A percentile compares a stretch with the other conserved stretches of the same genome.
Evolutionary conservation across 2,888 invertebrate species (phyloP).

Genomic region (Aleiodes leptofemur): DNA sequence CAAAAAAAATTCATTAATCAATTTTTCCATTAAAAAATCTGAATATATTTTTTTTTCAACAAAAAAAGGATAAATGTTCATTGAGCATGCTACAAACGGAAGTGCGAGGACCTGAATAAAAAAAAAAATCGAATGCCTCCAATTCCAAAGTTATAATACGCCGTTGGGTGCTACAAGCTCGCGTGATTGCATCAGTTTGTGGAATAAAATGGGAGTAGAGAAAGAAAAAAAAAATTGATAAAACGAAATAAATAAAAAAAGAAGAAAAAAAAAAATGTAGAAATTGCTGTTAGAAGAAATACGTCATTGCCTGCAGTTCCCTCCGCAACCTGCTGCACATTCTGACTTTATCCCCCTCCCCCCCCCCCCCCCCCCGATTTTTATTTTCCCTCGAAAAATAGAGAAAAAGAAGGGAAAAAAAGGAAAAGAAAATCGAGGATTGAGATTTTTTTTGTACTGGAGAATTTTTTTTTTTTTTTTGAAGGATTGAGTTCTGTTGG

Average conservation of each 20-base stretch:
- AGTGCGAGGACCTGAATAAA: constrained; percentile 2
- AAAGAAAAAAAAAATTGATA: neutral
- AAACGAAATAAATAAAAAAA: neutral
- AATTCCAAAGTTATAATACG: constrained; percentile 26
- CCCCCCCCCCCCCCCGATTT: neutral
- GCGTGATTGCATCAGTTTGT: constrained; percentile 49
- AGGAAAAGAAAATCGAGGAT: too few relatives aligned
- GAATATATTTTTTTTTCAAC: neutral
- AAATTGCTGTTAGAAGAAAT: constrained; percentile 1
- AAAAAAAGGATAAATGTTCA: neutral
- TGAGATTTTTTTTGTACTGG: too few relatives aligned
- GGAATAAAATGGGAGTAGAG: constrained; percentile 11
- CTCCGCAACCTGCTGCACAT: constrained; percentile 45
- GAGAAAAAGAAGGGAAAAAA: too few relatives aligned
- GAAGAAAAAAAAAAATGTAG: neutral
- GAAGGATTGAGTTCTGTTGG: neutral
- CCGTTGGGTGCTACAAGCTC: constrained; percentile 30
- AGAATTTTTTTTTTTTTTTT: too few relatives aligned
- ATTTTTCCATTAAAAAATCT: neutral
- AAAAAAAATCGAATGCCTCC: constrained; percentile 37
- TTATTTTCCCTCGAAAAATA: neutral
- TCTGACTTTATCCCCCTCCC: neutral
- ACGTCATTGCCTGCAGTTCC: constrained; percentile 33
- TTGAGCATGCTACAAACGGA: constrained; percentile 1
- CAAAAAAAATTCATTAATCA: too few relatives aligned